These are phyloP conservation scores for Armadillidium nasatum DNA, from an alignment of 1,140 invertebrate species.

Conservation along the genomic window DNA sequence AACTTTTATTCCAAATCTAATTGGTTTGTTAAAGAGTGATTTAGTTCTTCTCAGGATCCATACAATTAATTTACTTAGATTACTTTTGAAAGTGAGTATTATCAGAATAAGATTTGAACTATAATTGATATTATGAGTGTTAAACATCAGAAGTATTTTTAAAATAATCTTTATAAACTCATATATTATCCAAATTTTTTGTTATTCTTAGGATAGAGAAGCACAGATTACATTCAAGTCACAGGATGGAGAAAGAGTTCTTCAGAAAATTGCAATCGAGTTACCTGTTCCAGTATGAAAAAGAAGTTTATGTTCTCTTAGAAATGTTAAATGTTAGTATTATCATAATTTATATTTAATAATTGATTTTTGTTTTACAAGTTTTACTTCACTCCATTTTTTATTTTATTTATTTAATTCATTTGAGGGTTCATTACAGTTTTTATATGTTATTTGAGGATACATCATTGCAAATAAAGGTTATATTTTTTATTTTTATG, in stretches of 20 bases:
- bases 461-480: not conserved
- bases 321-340: not conserved
- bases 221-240: not conserved
- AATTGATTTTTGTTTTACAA: too few relatives aligned
- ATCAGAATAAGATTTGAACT: not conserved
- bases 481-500: not conserved
- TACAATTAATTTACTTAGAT: not conserved
- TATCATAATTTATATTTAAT: not conserved
- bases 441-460: not conserved
- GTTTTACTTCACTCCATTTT: too few relatives aligned
- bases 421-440: not conserved
- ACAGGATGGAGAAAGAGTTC: not conserved
- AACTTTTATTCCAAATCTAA: not conserved
- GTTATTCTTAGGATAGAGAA: not conserved
- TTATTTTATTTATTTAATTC: not conserved
- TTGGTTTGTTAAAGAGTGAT: not conserved
- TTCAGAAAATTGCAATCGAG: not conserved
- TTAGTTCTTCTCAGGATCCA: not conserved
- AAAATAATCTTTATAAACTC: not conserved
- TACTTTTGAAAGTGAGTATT: not conserved
- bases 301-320: not conserved
- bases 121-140: not conserved
- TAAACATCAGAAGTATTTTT: not conserved
- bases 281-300: not conserved
- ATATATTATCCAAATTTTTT: not conserved